Conservation (phyloP, 2,888 invertebrate genomes). For the Drosophila meridiana region DNA sequence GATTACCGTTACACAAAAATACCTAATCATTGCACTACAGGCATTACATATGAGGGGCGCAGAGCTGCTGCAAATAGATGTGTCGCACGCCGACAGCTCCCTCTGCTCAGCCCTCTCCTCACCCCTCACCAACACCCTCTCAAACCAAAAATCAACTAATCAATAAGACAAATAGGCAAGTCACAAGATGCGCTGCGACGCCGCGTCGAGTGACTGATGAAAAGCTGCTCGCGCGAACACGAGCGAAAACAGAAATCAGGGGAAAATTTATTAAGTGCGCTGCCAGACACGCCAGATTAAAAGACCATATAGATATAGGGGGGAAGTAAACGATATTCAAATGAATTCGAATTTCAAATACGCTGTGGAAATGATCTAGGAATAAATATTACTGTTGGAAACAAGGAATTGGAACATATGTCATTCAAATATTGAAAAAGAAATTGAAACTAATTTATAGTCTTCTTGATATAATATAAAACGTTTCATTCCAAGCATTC, state of each 20-base stretch:
- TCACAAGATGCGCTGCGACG: constrained; percentile 60
- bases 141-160: constrained; percentile 47
- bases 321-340: neutral
- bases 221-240: constrained; percentile 8
- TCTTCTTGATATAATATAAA: neutral
- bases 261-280: constrained; percentile 61
- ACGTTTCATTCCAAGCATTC: neutral
- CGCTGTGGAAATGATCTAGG: constrained; percentile 3
- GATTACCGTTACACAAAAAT: constrained; percentile 1
- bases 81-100: constrained; percentile 30
- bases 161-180: constrained; percentile 70
- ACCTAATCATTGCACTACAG: constrained; percentile 37
- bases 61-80: constrained; percentile 5
- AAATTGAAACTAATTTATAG: neutral
- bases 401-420: neutral
- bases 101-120: neutral
- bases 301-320: constrained; percentile 25
- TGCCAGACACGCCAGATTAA: constrained; percentile 23
- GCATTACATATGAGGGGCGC: neutral
- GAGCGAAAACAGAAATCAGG: constrained; percentile 14
- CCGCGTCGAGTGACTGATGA: constrained; percentile 27
- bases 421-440: no score
- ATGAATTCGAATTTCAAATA: constrained; percentile 13
- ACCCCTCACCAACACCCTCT: neutral
- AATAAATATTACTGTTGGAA: neutral